Evolutionary conservation across 2,888 invertebrate species (phyloP).

Genomic region (Microplitis manilae): DNA sequence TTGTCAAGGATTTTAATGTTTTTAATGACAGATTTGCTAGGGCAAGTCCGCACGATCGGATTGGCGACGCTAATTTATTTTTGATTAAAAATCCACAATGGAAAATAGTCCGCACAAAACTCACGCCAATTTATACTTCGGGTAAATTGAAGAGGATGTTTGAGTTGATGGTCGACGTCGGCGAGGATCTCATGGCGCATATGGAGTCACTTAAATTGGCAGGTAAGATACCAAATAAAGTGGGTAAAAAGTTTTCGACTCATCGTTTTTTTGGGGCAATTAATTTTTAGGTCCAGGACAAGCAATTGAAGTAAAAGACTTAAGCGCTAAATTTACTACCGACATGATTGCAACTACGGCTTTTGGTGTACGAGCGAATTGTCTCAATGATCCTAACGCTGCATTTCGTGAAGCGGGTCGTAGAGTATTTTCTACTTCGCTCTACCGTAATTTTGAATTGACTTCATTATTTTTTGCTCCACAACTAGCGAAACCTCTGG

Average conservation of each 20-base stretch:
- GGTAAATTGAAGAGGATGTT: conserved; percentile 63
- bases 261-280: background rate
- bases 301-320: conserved; percentile 61
- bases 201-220: conserved; percentile 50
- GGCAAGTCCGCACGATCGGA: conserved; percentile 65
- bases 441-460: conserved; percentile 67
- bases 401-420: conserved; percentile 71
- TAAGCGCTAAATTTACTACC: conserved; percentile 62
- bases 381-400: conserved; percentile 69
- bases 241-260: background rate
- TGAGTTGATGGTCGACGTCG: conserved; percentile 56
- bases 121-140: conserved; percentile 72
- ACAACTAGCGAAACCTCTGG: conserved; percentile 62
- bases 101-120: conserved; percentile 69
- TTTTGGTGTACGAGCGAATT: conserved; percentile 72
- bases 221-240: conserved; percentile 47
- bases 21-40: conserved; percentile 66
- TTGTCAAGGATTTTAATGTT: conserved; percentile 72
- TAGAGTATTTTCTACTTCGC: conserved; percentile 66
- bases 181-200: conserved; percentile 53
- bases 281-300: conserved; percentile 17
- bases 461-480: conserved; percentile 71
- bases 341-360: conserved; percentile 73
- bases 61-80: conserved; percentile 71
- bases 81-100: conserved; percentile 70